Percentiles rank a stretch among this genome's conserved stretches.
phyloP scores from a whole-genome alignment of 2,888 invertebrate genomes.

The Fabriciana adippe region DNA sequence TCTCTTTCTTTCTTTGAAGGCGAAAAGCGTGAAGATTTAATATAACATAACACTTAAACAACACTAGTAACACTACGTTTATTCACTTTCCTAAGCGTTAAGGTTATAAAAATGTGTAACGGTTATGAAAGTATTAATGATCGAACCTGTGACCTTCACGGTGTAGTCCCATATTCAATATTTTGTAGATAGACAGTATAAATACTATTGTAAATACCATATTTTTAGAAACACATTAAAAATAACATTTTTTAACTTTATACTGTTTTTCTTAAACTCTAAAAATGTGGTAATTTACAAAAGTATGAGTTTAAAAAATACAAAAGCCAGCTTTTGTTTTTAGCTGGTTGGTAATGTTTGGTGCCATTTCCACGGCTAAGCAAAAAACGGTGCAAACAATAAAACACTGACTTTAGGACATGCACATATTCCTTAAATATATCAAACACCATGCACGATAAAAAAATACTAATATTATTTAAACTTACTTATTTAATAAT shows the following conservation, averaged over 20 bases:
- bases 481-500: too few species aligned
- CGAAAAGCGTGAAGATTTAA: too few species aligned
- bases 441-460: constrained; percentile 22
- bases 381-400: constrained; percentile 62
- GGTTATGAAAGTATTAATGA: too few species aligned
- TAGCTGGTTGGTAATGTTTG: constrained; percentile 11
- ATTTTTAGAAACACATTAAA: neutral
- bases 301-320: neutral
- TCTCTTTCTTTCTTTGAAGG: too few species aligned
- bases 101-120: too few species aligned
- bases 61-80: too few species aligned
- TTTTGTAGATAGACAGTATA: neutral
- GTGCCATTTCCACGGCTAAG: constrained; percentile 55
- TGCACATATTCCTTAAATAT: constrained; percentile 32
- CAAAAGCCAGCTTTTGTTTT: constrained; percentile 1
- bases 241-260: neutral
- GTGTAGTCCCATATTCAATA: too few species aligned
- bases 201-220: neutral
- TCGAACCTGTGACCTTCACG: too few species aligned
- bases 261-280: neutral
- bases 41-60: too few species aligned
- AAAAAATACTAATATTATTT: neutral
- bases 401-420: constrained; percentile 43
- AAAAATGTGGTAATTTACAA: neutral
- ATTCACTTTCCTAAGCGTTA: too few species aligned